Base-by-base conservation (phyloP, 2,797 vertebrate genomes). In the Poeciliopsis gracilis region DNA sequence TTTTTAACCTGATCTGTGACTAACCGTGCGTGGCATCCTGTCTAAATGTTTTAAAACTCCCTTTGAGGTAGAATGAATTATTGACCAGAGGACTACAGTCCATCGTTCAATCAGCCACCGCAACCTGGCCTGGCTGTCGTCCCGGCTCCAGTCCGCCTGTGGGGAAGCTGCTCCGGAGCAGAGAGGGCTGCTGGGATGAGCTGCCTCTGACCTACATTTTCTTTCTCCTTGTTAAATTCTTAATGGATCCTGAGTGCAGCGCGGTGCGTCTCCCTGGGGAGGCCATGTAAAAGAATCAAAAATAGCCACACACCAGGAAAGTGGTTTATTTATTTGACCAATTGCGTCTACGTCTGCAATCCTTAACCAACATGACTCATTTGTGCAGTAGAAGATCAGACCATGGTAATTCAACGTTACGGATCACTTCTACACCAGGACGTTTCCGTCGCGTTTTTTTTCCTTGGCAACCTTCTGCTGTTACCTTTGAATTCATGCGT, bases 231-330 rank as follows among this genome's bases (percentile, higher is more conserved):
- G 88, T 92, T 96, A 92, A 95, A 96, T 95, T 93, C 91, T 95
- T 95, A 95, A 95, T 95, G 92, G 93, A 93, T 87, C 85, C 85
- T 86, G 94, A 93, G 92, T 93, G 90, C 93, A 90, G 88, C 89
- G 81, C 77, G 88, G 90, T 89, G 83, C 82, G 89, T 94, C 92
- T 91, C 90, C 76, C 66, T 13, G 86, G 91, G 90, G 93, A 90
- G 82, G 75, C 80, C 66, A 47, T 89, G 88, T 89, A 86, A 87
- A 81, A 85, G 79, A 89, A 75, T 83, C 90, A 89, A 82, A 89
- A 95, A 96, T 95, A 95, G 91, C 88, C 85, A 91, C 92, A 91
- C 81, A 73, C 78, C 46, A 72, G 28, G 78, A 87, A 79, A 82
- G 87, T 91, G 61, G 90, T 92, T 94, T 93, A 93, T 95, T 94